Evolutionary conservation across 2,888 invertebrate genomes (phyloP).

Genomic region (Lissocephala sabroskyi): DNA sequence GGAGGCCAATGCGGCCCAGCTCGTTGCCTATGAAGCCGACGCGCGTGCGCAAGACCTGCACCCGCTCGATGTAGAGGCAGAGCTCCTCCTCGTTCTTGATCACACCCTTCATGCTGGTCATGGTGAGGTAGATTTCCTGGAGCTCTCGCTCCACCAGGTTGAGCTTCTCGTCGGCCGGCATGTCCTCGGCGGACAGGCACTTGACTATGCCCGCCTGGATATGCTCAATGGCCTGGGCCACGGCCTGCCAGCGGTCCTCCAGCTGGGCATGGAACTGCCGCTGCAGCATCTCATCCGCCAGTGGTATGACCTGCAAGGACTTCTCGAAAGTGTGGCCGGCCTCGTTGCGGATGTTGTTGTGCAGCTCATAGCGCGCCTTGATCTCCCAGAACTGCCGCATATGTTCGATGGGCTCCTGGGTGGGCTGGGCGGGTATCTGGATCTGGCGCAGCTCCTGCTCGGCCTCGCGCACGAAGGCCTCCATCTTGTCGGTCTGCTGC

Average conservation of each 20-base stretch:
- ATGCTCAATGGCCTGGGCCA: slow-evolving; percentile 78
- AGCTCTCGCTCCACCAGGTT: slow-evolving; percentile 84
- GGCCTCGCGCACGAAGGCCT: slow-evolving; percentile 83
- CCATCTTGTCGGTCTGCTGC: slow-evolving; percentile 80
- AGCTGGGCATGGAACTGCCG: slow-evolving; percentile 84
- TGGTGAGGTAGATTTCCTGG: slow-evolving; percentile 79
- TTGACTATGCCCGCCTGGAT: slow-evolving; percentile 81
- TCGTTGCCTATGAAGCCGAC: slow-evolving; percentile 87
- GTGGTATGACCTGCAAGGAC: slow-evolving; percentile 83
- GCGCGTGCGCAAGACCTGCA: slow-evolving; percentile 83
- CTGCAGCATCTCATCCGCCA: slow-evolving; percentile 89
- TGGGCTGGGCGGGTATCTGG: slow-evolving; percentile 75
- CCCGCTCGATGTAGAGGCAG: slow-evolving; percentile 84
- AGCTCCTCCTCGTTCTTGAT: slow-evolving; percentile 89
- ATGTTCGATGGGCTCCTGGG: slow-evolving; percentile 78
- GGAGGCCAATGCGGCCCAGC: slow-evolving; percentile 81
- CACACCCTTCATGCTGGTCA: slow-evolving; percentile 83
- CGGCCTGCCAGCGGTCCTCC: slow-evolving; percentile 82
- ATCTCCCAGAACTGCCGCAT: slow-evolving; percentile 91
- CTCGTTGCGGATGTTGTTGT: slow-evolving; percentile 84
- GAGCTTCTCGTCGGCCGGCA: slow-evolving; percentile 83
- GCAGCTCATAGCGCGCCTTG: slow-evolving; percentile 88
- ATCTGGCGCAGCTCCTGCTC: slow-evolving; percentile 81
- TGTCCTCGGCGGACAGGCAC: slow-evolving; percentile 81
- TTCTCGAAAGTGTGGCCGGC: slow-evolving; percentile 83